Conservation (phyloP, 2,888 invertebrate species). For the Sicus ferrugineus region DNA sequence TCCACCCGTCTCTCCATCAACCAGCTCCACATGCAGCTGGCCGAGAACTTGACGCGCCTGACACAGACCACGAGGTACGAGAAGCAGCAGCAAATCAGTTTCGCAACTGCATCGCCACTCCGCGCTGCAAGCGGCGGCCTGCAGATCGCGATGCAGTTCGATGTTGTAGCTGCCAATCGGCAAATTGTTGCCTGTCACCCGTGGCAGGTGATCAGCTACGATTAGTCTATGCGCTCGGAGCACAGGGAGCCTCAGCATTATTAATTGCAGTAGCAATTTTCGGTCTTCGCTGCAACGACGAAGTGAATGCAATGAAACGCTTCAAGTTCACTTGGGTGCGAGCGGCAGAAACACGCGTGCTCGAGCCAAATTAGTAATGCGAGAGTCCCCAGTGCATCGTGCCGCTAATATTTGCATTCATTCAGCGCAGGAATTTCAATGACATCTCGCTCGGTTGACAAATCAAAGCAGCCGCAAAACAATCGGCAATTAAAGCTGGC, state of each 20-base stretch:
- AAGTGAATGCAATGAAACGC: no score
- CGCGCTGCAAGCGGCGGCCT: neutral
- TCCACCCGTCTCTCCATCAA: conserved; percentile 50
- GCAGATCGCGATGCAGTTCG: neutral
- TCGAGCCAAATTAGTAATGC: neutral
- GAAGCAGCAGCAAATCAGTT: neutral
- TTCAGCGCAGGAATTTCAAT: neutral
- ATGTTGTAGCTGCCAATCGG: neutral
- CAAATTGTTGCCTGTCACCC: neutral
- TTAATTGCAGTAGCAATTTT: neutral
- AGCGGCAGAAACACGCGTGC: no score
- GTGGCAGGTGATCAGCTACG: neutral
- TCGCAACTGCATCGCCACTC: neutral
- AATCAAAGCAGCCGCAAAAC: neutral
- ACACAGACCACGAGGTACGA: conserved; percentile 52
- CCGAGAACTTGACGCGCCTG: conserved; percentile 46
- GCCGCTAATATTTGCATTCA: conserved; percentile 9
- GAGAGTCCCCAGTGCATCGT: neutral
- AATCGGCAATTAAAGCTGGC: neutral
- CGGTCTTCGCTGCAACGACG: neutral
- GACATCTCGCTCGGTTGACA: neutral
- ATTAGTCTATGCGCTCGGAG: neutral
- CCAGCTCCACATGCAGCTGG: conserved; percentile 40
- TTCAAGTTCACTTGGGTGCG: no score
- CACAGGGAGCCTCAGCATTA: neutral